Evolutionary conservation across 1,140 invertebrate species (phyloP).

Genomic region (Agrypnia vestita): DNA sequence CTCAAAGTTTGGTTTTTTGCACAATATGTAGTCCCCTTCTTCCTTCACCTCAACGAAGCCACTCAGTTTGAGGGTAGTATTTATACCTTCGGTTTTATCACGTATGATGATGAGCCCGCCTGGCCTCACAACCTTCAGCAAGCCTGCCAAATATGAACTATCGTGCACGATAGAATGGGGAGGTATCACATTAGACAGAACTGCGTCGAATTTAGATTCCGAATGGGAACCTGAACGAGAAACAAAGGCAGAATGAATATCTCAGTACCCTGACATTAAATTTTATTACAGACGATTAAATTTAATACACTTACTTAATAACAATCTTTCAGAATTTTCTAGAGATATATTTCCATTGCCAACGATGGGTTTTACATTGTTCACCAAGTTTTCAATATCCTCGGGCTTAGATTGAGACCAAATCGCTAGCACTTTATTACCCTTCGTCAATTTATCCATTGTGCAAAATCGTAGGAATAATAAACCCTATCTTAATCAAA

Average conservation of each 20-base stretch:
- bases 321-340: slow-evolving; percentile 70
- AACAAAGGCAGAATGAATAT: neutral
- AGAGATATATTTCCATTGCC: slow-evolving; percentile 65
- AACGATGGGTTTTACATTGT: slow-evolving; percentile 64
- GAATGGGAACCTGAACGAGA: slow-evolving; percentile 70
- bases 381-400: slow-evolving; percentile 65
- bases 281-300: neutral
- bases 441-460: slow-evolving; percentile 67
- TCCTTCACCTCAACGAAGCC: slow-evolving; percentile 76
- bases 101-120: slow-evolving; percentile 72
- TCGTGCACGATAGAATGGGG: slow-evolving; percentile 68
- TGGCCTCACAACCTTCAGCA: slow-evolving; percentile 76
- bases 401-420: slow-evolving; percentile 66
- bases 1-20: slow-evolving; percentile 80
- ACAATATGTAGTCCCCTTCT: slow-evolving; percentile 67
- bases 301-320: slow-evolving; percentile 64
- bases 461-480: slow-evolving; percentile 34
- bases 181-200: slow-evolving; percentile 73
- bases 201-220: slow-evolving; percentile 74
- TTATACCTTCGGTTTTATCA: slow-evolving; percentile 66
- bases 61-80: slow-evolving; percentile 75
- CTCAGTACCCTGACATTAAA: neutral
- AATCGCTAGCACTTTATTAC: slow-evolving; percentile 66
- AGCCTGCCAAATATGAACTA: slow-evolving; percentile 71
- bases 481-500: too few relatives aligned